phyloP scores from a whole-genome alignment of 2,113 vertebrate genomes.

The Grallaria varia region DNA sequence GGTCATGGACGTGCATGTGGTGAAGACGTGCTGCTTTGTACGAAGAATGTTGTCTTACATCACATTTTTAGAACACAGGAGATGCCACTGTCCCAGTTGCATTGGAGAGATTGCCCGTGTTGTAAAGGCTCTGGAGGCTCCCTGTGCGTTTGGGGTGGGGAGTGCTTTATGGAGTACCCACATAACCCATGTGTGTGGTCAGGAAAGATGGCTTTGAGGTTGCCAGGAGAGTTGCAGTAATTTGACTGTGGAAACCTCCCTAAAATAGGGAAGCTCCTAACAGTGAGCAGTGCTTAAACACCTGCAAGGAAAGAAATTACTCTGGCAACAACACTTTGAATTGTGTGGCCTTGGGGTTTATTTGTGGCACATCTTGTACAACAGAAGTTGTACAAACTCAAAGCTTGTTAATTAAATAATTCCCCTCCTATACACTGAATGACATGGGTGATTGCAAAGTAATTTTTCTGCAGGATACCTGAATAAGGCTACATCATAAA shows the following conservation, averaged over 20 bases:
- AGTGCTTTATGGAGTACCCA: not conserved
- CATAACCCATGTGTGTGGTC: not conserved
- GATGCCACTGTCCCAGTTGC: not conserved
- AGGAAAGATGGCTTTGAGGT: not conserved
- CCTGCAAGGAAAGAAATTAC: not conserved
- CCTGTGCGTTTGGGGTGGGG: not conserved
- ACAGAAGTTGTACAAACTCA: not conserved
- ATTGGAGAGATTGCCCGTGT: not conserved
- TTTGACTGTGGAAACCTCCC: not conserved
- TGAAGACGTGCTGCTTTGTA: not conserved
- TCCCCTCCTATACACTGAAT: not conserved
- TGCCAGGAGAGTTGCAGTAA: not conserved
- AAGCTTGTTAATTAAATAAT: not conserved
- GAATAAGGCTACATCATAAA: not conserved
- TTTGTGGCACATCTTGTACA: not conserved
- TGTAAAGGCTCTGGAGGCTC: not conserved
- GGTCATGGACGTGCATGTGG: fast-evolving
- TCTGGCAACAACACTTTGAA: not conserved
- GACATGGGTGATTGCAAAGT: not conserved
- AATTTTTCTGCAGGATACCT: not conserved
- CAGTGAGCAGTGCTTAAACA: not conserved
- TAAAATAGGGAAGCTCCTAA: not conserved
- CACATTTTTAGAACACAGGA: not conserved
- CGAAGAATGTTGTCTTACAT: not conserved
- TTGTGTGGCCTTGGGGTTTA: not conserved